phyloP scores from a whole-genome alignment of 1,140 invertebrate genomes.

The Papilio dardanus region DNA sequence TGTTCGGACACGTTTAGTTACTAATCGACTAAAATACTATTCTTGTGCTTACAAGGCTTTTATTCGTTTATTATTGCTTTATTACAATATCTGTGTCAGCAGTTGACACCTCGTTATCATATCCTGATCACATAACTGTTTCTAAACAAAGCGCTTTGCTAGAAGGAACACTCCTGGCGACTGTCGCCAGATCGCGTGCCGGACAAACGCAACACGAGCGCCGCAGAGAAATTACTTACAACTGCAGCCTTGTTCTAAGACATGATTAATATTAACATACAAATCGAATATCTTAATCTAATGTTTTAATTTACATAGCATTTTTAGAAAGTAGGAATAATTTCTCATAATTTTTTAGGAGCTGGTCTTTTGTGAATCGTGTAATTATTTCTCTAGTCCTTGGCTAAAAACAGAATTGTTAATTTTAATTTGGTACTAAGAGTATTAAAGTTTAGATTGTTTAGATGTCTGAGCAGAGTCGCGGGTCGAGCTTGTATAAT shows the following conservation, averaged over 20 bases:
- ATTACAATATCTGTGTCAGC: not conserved
- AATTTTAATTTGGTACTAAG: not conserved
- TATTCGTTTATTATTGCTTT: too few relatives aligned
- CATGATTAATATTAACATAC: not conserved
- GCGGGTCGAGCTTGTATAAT: not conserved
- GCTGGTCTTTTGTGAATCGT: too few relatives aligned
- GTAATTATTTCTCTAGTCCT: too few relatives aligned
- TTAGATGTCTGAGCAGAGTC: not conserved
- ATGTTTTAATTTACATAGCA: not conserved
- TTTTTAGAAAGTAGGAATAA: not conserved
- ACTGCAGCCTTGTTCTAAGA: not conserved
- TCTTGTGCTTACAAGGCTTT: too few relatives aligned
- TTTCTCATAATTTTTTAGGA: too few relatives aligned
- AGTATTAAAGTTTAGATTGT: not conserved
- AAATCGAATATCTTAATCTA: not conserved
- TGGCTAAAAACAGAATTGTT: too few relatives aligned
- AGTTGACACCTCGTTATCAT: not conserved
- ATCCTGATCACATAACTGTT: not conserved
- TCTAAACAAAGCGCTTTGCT: not conserved
- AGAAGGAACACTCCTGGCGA: not conserved
- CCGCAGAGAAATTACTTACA: not conserved
- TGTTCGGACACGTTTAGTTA: too few relatives aligned
- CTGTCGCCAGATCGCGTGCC: not conserved
- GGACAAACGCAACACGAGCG: not conserved
- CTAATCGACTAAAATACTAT: too few relatives aligned